Evolutionary conservation across 1,140 invertebrate species (phyloP), one percentile per base, ranked within the genome.

Genomic region (Apis cerana): DNA sequence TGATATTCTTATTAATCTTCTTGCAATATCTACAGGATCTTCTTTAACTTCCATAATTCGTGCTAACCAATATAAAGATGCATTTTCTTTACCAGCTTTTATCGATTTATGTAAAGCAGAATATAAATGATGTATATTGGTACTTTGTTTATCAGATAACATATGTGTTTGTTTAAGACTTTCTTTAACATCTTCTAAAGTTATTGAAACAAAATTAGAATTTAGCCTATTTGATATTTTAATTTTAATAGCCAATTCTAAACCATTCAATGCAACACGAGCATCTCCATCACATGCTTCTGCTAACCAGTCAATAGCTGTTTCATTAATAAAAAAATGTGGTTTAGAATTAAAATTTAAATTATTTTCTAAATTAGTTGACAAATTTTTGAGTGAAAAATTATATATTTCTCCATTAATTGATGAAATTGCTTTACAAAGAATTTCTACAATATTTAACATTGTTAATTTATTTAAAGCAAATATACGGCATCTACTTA

Each of bases 21-120:
- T 93, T 3, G 97, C 97, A 76, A 98, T 96, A 90, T 96, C 97
- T 13, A 97, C 90, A 2, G 97, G 97, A 93, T 97, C 97, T 94
- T 98, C 97, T 52, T 97, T 97, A 17, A 95, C 96, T 86, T 96
- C 95, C 77, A 98, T 92, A 95, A 98, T 97, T 79, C 97, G 94
- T 19, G 96, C 96, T 21, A 97, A 94, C 97, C 97, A 98, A 92
- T 98, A 98, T 48, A 98, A 90, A 15, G 97, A 95, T 56, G 97
- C 97, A 94, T 97, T 97, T 56, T 95, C 95, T 91, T 97, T 96
- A 54, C 96, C 96, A 1, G 96, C 97, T 85, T 97, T 94, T 75
- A 98, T 96, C 4, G 97, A 97, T 92, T 98, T 97, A 86, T 97
- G 97, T 64, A 98, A 92, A 3, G 97, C 97, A 11, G 97, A 97